Conservation (phyloP, 2,113 vertebrate genomes). For the Leptodactylus fuscus region DNA sequence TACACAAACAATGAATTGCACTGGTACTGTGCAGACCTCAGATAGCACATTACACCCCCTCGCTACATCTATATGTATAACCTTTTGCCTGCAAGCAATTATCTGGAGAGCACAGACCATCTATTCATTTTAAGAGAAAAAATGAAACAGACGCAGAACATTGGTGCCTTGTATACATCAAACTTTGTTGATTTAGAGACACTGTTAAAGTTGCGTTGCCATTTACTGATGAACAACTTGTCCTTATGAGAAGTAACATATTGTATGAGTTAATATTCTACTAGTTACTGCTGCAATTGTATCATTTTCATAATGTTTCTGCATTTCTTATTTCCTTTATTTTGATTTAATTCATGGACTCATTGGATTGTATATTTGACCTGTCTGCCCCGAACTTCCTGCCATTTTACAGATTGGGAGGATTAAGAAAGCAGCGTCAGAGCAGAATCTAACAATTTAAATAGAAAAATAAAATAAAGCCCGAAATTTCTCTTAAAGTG, state of each 20-base stretch:
- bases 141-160: constrained; percentile 60
- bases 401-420: neutral
- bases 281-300: neutral
- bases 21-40: constrained; percentile 63
- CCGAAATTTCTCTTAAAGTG: no score
- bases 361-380: no score
- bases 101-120: constrained; percentile 68
- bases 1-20: neutral
- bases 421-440: neutral
- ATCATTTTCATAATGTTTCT: neutral
- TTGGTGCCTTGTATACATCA: constrained; percentile 27
- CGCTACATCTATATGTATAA: constrained; percentile 55
- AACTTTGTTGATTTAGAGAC: neutral
- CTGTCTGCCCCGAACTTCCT: neutral
- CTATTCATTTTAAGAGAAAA: constrained; percentile 65
- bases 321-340: neutral
- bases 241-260: neutral
- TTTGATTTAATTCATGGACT: neutral
- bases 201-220: neutral
- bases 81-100: constrained; percentile 68
- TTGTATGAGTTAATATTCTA: neutral
- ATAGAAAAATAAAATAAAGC: no score
- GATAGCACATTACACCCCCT: constrained; percentile 60
- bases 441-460: neutral
- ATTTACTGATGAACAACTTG: neutral